A percentile compares a stretch with the other conserved stretches of the same genome.
These are phyloP conservation scores for Trogon surrucura DNA, from an alignment of 2,113 vertebrate genomes.

Conservation along the genomic window DNA sequence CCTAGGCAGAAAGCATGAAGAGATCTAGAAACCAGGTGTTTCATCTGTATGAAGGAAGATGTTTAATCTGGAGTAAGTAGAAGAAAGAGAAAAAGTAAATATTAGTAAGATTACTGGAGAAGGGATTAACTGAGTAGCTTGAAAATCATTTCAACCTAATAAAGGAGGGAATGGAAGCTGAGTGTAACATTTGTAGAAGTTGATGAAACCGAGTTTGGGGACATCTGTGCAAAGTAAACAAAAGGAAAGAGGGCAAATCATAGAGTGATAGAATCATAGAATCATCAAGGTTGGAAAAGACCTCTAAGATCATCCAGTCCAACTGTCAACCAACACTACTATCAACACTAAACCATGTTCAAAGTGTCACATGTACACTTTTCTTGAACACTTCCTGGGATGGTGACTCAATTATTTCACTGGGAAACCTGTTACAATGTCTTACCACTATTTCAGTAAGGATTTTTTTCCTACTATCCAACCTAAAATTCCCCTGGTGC, in stretches of 20 bases:
- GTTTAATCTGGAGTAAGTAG: not conserved
- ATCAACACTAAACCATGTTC: no score
- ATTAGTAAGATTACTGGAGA: not conserved
- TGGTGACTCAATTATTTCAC: no score
- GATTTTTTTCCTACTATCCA: no score
- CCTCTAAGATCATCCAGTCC: no score
- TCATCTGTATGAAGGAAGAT: not conserved
- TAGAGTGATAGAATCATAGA: no score
- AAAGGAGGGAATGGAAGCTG: not conserved
- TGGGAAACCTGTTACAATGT: no score
- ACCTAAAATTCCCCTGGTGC: no score
- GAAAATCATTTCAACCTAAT: not conserved
- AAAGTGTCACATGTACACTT: no score
- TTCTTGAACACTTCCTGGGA: no score
- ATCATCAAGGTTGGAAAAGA: no score
- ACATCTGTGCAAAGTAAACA: rapidly evolving
- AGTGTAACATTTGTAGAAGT: not conserved
- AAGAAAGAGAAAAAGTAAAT: not conserved
- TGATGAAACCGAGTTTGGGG: not conserved
- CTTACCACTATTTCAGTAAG: no score
- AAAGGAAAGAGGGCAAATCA: not conserved
- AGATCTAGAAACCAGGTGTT: not conserved
- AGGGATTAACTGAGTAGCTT: not conserved
- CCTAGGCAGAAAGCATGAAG: not conserved
- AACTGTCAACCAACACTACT: no score